phyloP scores from a whole-genome alignment of 53 echinoderm and acorn worm genomes.

The Glandiceps talaboti region DNA sequence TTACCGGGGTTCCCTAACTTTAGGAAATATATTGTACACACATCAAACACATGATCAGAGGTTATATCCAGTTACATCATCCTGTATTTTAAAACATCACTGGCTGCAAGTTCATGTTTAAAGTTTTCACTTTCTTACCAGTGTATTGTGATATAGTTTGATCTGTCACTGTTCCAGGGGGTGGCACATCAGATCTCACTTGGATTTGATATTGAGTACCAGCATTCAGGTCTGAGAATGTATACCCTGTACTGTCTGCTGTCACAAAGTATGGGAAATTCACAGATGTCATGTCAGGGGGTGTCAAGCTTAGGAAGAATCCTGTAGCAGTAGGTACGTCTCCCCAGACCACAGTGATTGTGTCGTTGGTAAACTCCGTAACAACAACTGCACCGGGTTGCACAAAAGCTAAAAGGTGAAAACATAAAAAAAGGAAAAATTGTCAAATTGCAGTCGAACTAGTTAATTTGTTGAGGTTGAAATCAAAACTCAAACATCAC shows the following conservation, averaged over 20 bases:
- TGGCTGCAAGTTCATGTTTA: too few relatives aligned
- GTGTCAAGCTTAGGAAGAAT: neutral
- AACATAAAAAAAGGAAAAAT: too few relatives aligned
- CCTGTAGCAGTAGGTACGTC: constrained; percentile 8
- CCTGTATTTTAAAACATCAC: too few relatives aligned
- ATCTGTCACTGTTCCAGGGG: constrained; percentile 7
- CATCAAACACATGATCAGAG: too few relatives aligned
- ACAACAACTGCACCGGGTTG: constrained; percentile 8
- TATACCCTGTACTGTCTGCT: constrained; percentile 22
- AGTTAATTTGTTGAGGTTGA: too few relatives aligned
- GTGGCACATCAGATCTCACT: constrained; percentile 4
- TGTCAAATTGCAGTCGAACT: too few relatives aligned
- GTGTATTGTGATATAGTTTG: constrained; percentile 19
- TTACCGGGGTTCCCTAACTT: too few relatives aligned
- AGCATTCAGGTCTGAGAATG: constrained; percentile 18
- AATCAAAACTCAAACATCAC: too few relatives aligned
- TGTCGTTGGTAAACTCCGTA: constrained; percentile 20
- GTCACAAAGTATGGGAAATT: constrained; percentile 15
- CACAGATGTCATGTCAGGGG: neutral
- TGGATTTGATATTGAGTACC: constrained; percentile 29
- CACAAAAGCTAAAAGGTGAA: neutral
- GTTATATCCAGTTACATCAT: too few relatives aligned
- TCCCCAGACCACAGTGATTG: constrained; percentile 36
- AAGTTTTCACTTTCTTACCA: constrained; percentile 15
- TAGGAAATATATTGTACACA: too few relatives aligned